These are phyloP conservation scores for Montipora efflorescens DNA, from an alignment of 64 coral and sea anemone genomes.

Conservation along the genomic window DNA sequence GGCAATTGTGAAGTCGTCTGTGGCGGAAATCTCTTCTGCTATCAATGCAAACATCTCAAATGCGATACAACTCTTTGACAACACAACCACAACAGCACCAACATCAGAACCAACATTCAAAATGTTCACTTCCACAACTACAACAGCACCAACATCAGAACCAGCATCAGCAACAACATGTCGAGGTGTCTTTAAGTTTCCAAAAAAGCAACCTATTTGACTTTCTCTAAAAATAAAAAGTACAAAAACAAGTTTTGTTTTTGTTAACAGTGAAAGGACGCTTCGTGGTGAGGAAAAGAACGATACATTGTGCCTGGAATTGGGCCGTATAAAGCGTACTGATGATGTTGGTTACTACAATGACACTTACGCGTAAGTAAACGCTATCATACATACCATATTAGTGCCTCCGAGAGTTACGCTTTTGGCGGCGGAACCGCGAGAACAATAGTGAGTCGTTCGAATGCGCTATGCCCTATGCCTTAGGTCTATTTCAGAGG, in stretches of 20 bases:
- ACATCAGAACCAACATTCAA: background rate
- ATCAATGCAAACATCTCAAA: slow-evolving; percentile 11
- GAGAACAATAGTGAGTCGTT: too few relatives aligned
- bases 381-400: too few relatives aligned
- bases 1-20: background rate
- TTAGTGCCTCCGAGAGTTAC: too few relatives aligned
- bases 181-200: too few relatives aligned
- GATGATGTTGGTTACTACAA: background rate
- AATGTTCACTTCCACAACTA: background rate
- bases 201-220: too few relatives aligned
- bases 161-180: too few relatives aligned
- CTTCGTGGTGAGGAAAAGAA: too few relatives aligned
- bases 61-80: background rate
- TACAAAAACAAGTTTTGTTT: background rate
- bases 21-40: background rate
- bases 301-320: background rate
- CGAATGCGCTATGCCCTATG: too few relatives aligned
- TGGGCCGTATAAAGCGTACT: background rate
- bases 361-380: background rate
- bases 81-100: slow-evolving; percentile 15
- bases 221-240: too few relatives aligned
- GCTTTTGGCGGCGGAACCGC: too few relatives aligned
- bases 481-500: too few relatives aligned
- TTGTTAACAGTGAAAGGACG: background rate
- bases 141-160: too few relatives aligned